A percentile compares a stretch with the other conserved stretches of the same genome.
Evolutionary conservation across 53 echinoderm and acorn worm species (phyloP).

Genomic region (Temnopleurus reevesii): DNA sequence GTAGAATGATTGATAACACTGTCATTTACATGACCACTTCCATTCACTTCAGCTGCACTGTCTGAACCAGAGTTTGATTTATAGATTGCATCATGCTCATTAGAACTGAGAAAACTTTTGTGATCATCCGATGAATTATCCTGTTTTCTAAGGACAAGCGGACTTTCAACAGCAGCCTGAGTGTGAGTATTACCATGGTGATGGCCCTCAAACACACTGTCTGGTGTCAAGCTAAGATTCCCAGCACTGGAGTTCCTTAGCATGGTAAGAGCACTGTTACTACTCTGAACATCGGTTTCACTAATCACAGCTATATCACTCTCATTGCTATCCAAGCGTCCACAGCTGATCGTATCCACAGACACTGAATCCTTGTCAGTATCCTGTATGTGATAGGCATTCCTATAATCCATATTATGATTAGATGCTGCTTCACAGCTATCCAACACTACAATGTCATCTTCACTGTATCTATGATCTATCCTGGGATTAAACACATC

Average conservation of each 20-base stretch:
- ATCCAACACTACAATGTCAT: slow-evolving; percentile 74
- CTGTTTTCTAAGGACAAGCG: background rate
- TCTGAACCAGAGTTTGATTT: slow-evolving; percentile 38
- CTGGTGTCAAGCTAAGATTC: slow-evolving; percentile 46
- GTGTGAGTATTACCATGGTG: background rate
- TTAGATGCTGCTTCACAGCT: slow-evolving; percentile 32
- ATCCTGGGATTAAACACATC: background rate
- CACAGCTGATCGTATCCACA: background rate
- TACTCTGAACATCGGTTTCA: slow-evolving; percentile 55
- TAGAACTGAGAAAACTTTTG: background rate
- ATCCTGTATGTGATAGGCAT: slow-evolving; percentile 26
- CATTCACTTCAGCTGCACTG: background rate
- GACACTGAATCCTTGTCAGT: background rate
- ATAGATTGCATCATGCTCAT: slow-evolving; percentile 37
- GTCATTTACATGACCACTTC: background rate
- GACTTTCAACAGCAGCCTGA: background rate
- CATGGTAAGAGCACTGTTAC: background rate
- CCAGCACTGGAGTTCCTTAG: slow-evolving; percentile 59
- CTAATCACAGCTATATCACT: slow-evolving; percentile 87
- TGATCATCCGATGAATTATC: slow-evolving; percentile 3
- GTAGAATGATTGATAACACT: background rate
- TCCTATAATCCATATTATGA: slow-evolving; percentile 29
- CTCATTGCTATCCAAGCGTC: slow-evolving; percentile 76
- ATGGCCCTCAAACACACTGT: slow-evolving; percentile 64
- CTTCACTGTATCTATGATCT: slow-evolving; percentile 65